Evolutionary conservation across 2,113 vertebrate species (phyloP).

Genomic region (Podarcis raffonei): DNA sequence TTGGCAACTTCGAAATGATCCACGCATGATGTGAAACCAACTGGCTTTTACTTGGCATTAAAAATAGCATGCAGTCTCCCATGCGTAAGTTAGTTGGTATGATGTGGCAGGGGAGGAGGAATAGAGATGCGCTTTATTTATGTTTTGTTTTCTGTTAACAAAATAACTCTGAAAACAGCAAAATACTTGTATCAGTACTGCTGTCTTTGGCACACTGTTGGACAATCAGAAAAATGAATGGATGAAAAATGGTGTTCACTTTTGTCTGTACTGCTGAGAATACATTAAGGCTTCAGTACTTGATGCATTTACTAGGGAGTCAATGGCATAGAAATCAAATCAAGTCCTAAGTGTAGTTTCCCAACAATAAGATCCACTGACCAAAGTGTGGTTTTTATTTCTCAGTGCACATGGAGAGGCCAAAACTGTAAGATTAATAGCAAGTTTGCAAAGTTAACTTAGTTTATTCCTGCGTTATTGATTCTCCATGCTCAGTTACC

Average conservation of each 20-base stretch:
- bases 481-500: slow-evolving; percentile 39
- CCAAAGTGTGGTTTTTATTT: background rate
- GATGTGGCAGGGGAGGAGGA: background rate
- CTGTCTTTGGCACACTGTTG: background rate
- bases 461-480: background rate
- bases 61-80: background rate
- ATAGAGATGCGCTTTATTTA: background rate
- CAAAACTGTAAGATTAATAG: background rate
- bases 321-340: background rate
- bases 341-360: background rate
- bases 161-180: background rate
- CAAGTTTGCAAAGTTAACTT: background rate
- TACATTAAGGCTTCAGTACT: background rate
- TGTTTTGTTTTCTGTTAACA: background rate
- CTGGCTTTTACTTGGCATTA: background rate
- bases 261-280: background rate
- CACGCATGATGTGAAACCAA: background rate
- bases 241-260: background rate
- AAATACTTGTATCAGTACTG: background rate
- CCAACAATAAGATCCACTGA: background rate
- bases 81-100: background rate
- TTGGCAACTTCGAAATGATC: background rate
- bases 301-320: background rate
- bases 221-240: background rate
- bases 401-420: background rate